A percentile compares a stretch with the other conserved stretches of the same genome.
These are phyloP conservation scores for Hypercompe scribonia DNA, from an alignment of 2,888 invertebrate genomes.

Conservation along the genomic window DNA sequence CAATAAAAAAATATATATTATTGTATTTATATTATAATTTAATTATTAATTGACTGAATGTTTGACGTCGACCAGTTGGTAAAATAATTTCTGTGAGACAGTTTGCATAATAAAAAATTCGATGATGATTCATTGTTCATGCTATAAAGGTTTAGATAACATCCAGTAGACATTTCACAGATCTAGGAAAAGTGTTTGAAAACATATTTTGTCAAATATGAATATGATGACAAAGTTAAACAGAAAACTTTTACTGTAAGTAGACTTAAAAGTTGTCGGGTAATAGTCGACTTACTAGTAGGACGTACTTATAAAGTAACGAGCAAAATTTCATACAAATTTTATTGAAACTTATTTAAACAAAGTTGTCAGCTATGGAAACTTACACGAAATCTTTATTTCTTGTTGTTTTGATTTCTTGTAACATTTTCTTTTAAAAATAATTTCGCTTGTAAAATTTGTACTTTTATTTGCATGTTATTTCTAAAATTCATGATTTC, in stretches of 20 bases:
- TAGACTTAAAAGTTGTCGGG: neutral
- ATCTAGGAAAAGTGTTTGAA: neutral
- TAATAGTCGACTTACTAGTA: neutral
- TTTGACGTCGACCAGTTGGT: no score
- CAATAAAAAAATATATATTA: no score
- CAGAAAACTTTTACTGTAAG: no score
- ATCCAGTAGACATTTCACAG: neutral
- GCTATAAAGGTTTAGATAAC: neutral
- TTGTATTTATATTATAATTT: no score
- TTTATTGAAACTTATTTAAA: neutral
- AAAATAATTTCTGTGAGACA: no score
- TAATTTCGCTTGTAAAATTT: no score
- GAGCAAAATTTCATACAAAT: neutral
- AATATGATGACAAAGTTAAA: neutral
- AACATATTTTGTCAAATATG: neutral
- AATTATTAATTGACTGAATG: no score
- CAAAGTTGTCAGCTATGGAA: neutral
- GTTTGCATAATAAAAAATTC: neutral
- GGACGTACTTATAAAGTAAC: neutral
- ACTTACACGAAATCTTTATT: neutral
- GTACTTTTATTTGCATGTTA: neutral
- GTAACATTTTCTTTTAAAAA: no score
- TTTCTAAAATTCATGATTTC: no score
- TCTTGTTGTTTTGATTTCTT: neutral
- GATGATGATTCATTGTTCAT: neutral